phyloP scores from a whole-genome alignment of 2,113 vertebrate species.

The Leiothrix lutea region DNA sequence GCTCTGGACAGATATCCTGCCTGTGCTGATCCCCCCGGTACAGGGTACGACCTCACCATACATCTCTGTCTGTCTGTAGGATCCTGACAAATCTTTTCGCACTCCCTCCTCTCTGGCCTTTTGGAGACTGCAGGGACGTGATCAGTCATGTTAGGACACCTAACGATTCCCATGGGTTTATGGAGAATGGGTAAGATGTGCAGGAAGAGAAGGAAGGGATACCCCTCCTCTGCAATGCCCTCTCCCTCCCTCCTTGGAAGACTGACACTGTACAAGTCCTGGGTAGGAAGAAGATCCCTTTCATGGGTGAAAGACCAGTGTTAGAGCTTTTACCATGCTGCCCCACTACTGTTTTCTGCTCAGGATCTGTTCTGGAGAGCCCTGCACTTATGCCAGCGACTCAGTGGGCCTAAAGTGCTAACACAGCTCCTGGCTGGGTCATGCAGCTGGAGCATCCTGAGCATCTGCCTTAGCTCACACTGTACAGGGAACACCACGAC shows the following conservation, averaged over 20 bases:
- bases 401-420: not conserved
- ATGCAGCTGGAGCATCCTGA: not conserved
- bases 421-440: not conserved
- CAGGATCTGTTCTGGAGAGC: not conserved
- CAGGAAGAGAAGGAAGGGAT: not conserved
- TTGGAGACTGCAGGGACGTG: not conserved
- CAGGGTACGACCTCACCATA: not conserved
- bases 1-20: conserved; percentile 9
- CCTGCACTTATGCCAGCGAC: not conserved
- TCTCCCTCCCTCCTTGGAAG: not conserved
- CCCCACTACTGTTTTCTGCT: not conserved
- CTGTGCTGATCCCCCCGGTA: not conserved
- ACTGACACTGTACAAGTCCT: not conserved
- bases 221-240: not conserved
- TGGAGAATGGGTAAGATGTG: not conserved
- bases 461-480: not conserved
- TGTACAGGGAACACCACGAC: rapidly evolving
- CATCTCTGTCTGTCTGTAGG: conserved; percentile 19
- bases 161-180: rapidly evolving
- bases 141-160: not conserved
- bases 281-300: not conserved
- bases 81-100: not conserved
- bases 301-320: no score
- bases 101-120: not conserved
- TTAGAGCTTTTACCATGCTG: not conserved